Evolutionary conservation across 23 tunicate species (phyloP), one percentile per base, ranked within the genome.

Genomic region (Halocynthia roretzi): DNA sequence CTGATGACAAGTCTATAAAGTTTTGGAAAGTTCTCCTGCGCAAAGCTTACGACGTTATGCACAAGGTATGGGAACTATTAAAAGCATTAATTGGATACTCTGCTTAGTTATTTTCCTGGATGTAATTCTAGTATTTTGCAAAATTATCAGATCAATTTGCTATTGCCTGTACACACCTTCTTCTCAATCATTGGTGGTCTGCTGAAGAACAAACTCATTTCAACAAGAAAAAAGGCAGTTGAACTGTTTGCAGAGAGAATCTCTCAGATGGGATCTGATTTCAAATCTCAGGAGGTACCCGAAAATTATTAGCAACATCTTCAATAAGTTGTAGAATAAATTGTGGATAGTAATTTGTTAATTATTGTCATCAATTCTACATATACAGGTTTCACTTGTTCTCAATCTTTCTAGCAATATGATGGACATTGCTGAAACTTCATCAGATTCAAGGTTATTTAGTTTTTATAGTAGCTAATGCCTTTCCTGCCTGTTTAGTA

Each of bases 1-100:
- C 31, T n/a, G 22, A 70, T 15, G 62, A 68, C 7, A 60, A 18
- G 5, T 52, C 53, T 2, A 8, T n/a, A 2, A 56, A 72, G 48
- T 80, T 66, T 69, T 72, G 56, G 77, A 80, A 80, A 23, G 58
- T 31, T 6, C 11, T 80, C 0, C 52, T 69, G 15, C 67, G 75
- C 12, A 31, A 60, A 18, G 83, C 70, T 20, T 66, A 80, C 52
- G 76, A 80, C 56, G 56, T 80, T 50, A 18, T 80, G 67, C 62
- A 80, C 18, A 80, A 68, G 71, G 81, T 77, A 77, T 12, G 19
- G 51, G 61, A 15, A 5, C 10, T 40, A 72, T 72, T 14, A 52
- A 51, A 5, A 72, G 50, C 12, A 23, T 72, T 0, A 52, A 61
- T 72, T 60, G 77, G 50, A 72, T 9, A 52, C 54, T 17, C 21